Base-by-base conservation (phyloP, 1,140 invertebrate genomes). In the Lutraria rhynchaena region DNA sequence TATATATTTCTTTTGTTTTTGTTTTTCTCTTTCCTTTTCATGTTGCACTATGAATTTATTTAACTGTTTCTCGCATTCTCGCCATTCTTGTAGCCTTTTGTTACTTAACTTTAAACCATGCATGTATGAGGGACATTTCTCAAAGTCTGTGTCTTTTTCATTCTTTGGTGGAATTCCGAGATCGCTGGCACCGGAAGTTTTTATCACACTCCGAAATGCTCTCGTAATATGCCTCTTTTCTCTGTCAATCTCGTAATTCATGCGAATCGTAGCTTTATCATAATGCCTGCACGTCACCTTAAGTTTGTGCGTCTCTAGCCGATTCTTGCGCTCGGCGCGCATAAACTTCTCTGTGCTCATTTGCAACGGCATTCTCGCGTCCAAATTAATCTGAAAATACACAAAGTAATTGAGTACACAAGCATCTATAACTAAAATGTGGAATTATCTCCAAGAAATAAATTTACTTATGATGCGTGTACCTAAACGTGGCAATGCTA, bases 341-440 rank as follows among this genome's bases (percentile, higher is more conserved):
- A 81, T 44, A 51, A 81, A 81, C 37, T 81, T 81, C 11, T 81
- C 77, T 35, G 27, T 81, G 13, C 55, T 81, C 77, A 81, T 60
- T 49, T 51, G 65, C 55, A 41, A 27, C 3, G 77, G 77, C 77
- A 81, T 81, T 33, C 49, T 55, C 3, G 41, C 11, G 19, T 7
- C 35, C 22, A 13, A 9, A 1, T 2, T 3, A 46, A 75, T 0
- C 73, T 75, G 44, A 29, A 75, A 55, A 27, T 17, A 53, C 4
- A 3, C 2, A 65, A 65, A 9, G 15, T 60, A 60, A 53, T 24
- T 7, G 15, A 41, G 5, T n/a, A n/a, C n/a, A n/a, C n/a, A n/a
- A n/a, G n/a, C n/a, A n/a, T n/a, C n/a, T n/a, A n/a, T n/a, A n/a
- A n/a, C n/a, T n/a, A n/a, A n/a, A n/a, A n/a, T n/a, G n/a, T n/a